Evolutionary conservation across 2,113 vertebrate species (phyloP), one percentile per base, ranked within the genome.

Genomic region (Chaetops frenatus): DNA sequence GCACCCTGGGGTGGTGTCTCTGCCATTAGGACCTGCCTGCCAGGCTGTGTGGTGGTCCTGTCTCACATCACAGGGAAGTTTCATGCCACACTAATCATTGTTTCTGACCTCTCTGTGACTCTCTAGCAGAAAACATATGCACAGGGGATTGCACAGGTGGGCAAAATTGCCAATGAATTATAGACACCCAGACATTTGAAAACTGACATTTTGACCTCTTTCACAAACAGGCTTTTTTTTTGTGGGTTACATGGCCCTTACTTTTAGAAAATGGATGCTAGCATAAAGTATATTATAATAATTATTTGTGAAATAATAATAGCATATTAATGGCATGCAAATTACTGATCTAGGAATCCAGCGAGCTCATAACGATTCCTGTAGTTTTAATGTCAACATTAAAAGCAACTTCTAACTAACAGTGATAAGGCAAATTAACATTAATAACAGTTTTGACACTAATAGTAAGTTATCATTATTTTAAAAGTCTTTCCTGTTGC

Each of bases 391-490:
- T 97, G 97, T 98, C 97, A 98, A 97, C 96, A 97, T 94, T 97
- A 98, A 98, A 98, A 98, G 97, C 97, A 97, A 93, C 91, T 81
- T 97, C 93, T 97, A 97, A 97, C 97, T 96, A 97, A 95, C 87
- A 84, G 90, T 94, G 97, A 97, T 98, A 96, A 38, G 80, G 96
- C 95, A 97, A 97, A 98, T 98, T 97, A 98, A 97, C 57, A 83
- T 97, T 98, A 98, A 97, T 98, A 98, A 97, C 85, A 94, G 95
- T 97, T 97, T 97, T 98, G 97, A 97, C 97, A 97, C 92, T 98
- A 98, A 98, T 98, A 97, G 96, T 96, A 97, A 97, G 97, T 97
- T 97, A 95, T 87, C 89, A n/a, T 87, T 93, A 92, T 95, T 97
- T 95, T 92, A 64, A 96, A 97, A 97, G 80, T 93, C 95, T 93